Evolutionary conservation across 2,113 vertebrate species (phyloP), one percentile per base, ranked within the genome.

Genomic region (Aspiorhynchus laticeps): DNA sequence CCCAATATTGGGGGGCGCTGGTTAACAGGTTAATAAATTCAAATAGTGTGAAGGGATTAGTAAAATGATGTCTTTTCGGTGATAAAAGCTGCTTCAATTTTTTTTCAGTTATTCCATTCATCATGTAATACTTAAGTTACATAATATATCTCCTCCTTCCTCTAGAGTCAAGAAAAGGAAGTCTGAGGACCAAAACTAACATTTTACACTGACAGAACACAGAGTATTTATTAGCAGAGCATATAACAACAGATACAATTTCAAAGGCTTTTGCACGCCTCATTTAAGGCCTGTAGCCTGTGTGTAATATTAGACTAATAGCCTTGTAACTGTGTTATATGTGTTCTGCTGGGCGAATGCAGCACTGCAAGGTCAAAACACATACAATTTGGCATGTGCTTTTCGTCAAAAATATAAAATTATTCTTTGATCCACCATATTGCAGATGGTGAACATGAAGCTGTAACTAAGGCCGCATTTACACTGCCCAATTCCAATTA

Each of bases 231-330:
- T 73, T 69, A 80, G 63, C 78, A 74, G 71, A 76, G 84, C 69
- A 41, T 88, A 36, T 28, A 67, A 75, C 71, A 53, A 48, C 77
- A 65, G 59, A 43, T 88, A 61, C n/a, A 21, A 80, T 86, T 88
- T 88, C 87, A 88, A 88, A 88, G 84, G 43, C n/a, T 56, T 86
- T 59, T 85, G 71, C 75, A 74, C 24, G n/a, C 67, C 74, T 83
- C 61, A 43, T 86, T 83, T 67, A 85, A 53, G 79, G 15, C 43
- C 41, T 71, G 80, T 65, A 65, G 56, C 36, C 76, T 75, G 31
- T 46, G 53, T 12, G 87, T 82, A 85, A 88, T 63, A 65, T 83
- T 76, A 83, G 56, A 11, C 84, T 83, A 78, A 88, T 67, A 83
- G 84, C 71, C 83, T 81, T 79, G 53, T n/a, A 80, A 80, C 38